Evolutionary conservation across 2,888 invertebrate species (phyloP), one percentile per base, ranked within the genome.

Genomic region (Athripsodes cinereus): DNA sequence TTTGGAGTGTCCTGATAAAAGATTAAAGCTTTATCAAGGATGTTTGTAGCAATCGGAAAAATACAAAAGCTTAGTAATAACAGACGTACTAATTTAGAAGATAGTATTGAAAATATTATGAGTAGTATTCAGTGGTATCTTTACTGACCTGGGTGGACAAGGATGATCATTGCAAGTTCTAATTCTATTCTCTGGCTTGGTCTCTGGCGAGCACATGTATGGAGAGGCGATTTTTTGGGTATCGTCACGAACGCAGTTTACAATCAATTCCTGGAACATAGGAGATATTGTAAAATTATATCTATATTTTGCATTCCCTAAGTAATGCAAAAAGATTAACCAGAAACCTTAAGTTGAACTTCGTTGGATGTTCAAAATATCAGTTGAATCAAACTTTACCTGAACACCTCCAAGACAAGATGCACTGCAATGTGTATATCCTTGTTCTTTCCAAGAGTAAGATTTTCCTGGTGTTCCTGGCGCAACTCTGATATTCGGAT

Each of bases 101-200:
- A 26, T 26, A 26, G 26, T 3, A 26, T 26, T 26, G 26, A 26
- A 26, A n/a, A n/a, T n/a, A n/a, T n/a, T 13, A 44, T 44, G 44
- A 13, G 2, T 44, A 3, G 21, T 2, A 47, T 19, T 31, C 66
- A 68, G n/a, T n/a, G n/a, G n/a, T n/a, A n/a, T n/a, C n/a, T n/a
- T n/a, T n/a, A n/a, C n/a, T n/a, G 80, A 90, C 79, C 93, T 83
- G 0, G 96, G 96, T 1, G 96, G 96, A 69, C 98, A 98, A 0
- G 96, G 92, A 62, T 92, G 88, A 68, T 96, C 96, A 70, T 98
- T 98, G 76, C 96, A 96, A 0, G 92, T 90, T 67, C 91, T 79
- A 31, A 92, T 90, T 61, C 93, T 79, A 52, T 91, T 90, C 71
- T 95, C 93, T 0, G 96, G 96, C 69, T 92, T 90, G 0, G 90